A percentile compares a stretch with the other conserved stretches of the same genome.
phyloP scores from a whole-genome alignment of 2,113 vertebrate genomes.

The Eulemur macaco region DNA sequence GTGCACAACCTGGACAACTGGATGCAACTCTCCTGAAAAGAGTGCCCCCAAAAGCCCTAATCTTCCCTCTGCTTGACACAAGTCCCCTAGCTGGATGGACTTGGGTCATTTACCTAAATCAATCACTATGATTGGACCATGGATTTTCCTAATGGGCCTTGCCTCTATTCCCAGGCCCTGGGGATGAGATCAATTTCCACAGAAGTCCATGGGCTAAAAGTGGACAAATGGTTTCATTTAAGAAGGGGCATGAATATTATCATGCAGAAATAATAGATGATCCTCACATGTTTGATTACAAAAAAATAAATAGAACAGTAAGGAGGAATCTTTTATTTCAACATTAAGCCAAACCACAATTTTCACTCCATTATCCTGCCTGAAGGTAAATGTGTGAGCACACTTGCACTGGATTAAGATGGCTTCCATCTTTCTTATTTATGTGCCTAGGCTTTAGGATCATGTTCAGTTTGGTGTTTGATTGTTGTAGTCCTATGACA shows the following conservation, averaged over 20 bases:
- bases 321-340: not conserved
- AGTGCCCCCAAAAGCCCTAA: not conserved
- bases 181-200: not conserved
- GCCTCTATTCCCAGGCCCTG: not conserved
- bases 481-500: not conserved
- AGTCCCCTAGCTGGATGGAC: not conserved
- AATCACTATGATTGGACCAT: fast-evolving
- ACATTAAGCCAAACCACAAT: not conserved
- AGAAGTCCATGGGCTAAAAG: not conserved
- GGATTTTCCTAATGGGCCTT: not conserved
- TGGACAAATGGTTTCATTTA: not conserved
- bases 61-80: not conserved
- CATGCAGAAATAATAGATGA: not conserved
- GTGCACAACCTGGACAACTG: not conserved
- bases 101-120: not conserved
- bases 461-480: not conserved
- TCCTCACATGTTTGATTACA: not conserved
- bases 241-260: not conserved
- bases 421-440: not conserved
- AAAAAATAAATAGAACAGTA: not conserved
- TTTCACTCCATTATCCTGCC: not conserved
- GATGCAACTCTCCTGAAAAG: not conserved
- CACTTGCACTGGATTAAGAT: not conserved
- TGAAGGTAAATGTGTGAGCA: not conserved
- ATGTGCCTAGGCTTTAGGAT: not conserved